Base-by-base conservation (phyloP, 1,140 invertebrate genomes). In the Agrilus planipennis region DNA sequence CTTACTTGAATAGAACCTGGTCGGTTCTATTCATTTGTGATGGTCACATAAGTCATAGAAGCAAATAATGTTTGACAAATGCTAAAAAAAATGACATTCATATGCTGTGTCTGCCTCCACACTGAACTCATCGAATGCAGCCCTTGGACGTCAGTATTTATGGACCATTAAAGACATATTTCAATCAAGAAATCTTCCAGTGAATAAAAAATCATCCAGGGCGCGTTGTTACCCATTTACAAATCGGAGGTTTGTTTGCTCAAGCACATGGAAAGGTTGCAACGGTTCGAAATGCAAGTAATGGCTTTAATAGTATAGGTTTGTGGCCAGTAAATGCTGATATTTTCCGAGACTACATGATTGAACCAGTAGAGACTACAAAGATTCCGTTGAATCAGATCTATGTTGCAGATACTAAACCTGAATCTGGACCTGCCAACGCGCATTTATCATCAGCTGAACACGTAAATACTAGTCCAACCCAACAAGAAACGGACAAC, bases 61-160 rank as follows among this genome's bases (percentile, higher is more conserved):
- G 19, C 16, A 14, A 34, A 4, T 22, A 41, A 22, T 20, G 39
- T n/a, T 37, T 50, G 9, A 15, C 20, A 16, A 36, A 30, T 43
- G 44, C 44, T 14, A 49, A 46, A 37, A 12, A 41, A 20, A 41
- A 44, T 21, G 43, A 23, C 5, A 41, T 51, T 31, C 28, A 25
- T 15, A 3, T 52, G 9, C 34, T 50, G 19, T 47, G 28, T 12
- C 42, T 51, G 9, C 41, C 40, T 17, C 14, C 41, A 7, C 48
- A 50, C 25, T 41, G 41, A 19, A 47, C 45, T 2, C 45, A 44
- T 18, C 16, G 36, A 4, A 42, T 52, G 4, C 60, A 66, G 36
- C 60, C 60, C 4, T 41, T 66, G 16, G 61, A 65, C 49, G 54
- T 60, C 27, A 42, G 34, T 27, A 46, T 64, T 37, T 63, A 60